Evolutionary conservation across 2,888 invertebrate genomes (phyloP), one percentile per base, ranked within the genome.

Genomic region (Schizotus pectinicornis): DNA sequence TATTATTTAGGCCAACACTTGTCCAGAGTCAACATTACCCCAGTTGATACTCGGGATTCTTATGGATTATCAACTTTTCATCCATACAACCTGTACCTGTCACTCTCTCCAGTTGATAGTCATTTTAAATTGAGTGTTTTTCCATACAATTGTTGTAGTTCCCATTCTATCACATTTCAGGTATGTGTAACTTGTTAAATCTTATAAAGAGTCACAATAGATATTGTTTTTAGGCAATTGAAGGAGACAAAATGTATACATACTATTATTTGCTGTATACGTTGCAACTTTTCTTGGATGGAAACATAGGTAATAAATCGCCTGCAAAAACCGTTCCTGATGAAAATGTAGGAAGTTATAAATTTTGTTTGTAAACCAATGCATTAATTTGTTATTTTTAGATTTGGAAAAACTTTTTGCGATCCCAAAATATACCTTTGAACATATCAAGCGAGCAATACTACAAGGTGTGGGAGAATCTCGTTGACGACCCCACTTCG

Each of bases 1-100:
- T 84, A 81, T 73, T 83, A 83, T 74, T 79, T 85, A 57, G 85
- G 84, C 2, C 84, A 83, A 74, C 78, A 82, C 71, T 77, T 86
- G 46, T 72, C 74, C n/a, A 73, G 73, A 33, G 69, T 84, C 59
- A 81, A 81, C 47, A 81, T 85, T 55, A 68, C 74, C 64, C 83
- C 84, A 3, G 72, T 73, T 2, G 84, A 85, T 68, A 84, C 84
- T 7, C 76, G 83, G 59, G 85, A 85, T 75, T 67, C 74, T 7
- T 61, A 76, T 49, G 79, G 81, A 1, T 73, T 81, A 48, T 81
- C 82, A 8, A 80, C 80, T 30, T 85, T 86, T 68, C 81, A 85
- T 68, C 81, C 82, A 2, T 82, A 82, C 62, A 81, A 77, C 65
- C 75, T 80, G 64, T 74, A 79, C 50, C 78, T 80, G 52, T 70